Evolutionary conservation across 2,888 invertebrate genomes (phyloP), one percentile per base, ranked within the genome.

Genomic region (Chrysolina oricalcia): DNA sequence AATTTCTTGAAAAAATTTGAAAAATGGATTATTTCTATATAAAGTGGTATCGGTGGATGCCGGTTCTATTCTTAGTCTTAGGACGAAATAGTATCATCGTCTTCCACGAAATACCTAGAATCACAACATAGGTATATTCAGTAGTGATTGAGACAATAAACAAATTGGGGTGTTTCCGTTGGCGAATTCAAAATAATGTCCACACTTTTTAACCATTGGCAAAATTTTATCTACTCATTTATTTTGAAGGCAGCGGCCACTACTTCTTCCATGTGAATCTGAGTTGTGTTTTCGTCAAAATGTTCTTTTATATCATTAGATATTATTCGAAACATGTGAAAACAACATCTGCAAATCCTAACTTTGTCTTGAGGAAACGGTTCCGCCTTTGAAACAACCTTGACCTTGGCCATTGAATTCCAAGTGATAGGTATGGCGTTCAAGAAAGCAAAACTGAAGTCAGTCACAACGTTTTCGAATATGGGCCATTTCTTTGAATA

Each of bases 51-150:
- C n/a, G n/a, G n/a, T n/a, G n/a, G n/a, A n/a, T n/a, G n/a, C n/a
- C n/a, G n/a, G n/a, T n/a, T n/a, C n/a, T n/a, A 9, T 41, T 11
- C 10, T 41, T 9, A 50, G 9, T 17, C 50, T 41, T 41, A 41
- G 41, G 41, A 41, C 41, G 50, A n/a, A 50, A 15, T 8, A 8
- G 50, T 50, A 50, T 17, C 17, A 50, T 9, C 15, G 15, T 50
- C 17, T 17, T 50, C 19, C 17, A 17, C 8, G 4, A 41, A 9
- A 41, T 50, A 5, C 19, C 50, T 10, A 0, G 19, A n/a, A n/a
- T 50, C 50, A 50, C 56, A 56, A 13, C 23, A 56, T n/a, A n/a
- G n/a, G n/a, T 56, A 56, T 56, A 21, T 56, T 23, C 21, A 56
- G 15, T 23, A 56, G 21, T 56, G 56, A 56, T 10, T 23, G 11